phyloP scores from a whole-genome alignment of 2,888 invertebrate species.

The Scrobipalpa costella region DNA sequence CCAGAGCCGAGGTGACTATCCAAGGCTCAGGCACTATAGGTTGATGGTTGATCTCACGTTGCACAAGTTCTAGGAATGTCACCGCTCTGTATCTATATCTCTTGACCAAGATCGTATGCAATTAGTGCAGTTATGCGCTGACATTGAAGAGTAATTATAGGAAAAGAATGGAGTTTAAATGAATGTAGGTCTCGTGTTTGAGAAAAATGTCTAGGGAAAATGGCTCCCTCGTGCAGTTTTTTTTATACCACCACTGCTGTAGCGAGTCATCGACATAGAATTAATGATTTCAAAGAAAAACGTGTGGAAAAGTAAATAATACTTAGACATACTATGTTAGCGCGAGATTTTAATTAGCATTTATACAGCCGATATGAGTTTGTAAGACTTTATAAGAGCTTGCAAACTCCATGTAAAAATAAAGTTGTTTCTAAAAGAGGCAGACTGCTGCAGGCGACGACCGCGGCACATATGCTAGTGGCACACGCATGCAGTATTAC shows the following conservation, averaged over 20 bases:
- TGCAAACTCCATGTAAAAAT: not conserved
- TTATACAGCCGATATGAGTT: no score
- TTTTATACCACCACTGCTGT: not conserved
- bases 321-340: no score
- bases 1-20: constrained; percentile 16
- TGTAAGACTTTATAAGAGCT: not conserved
- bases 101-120: constrained; percentile 18
- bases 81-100: not conserved
- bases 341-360: no score
- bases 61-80: constrained; percentile 15
- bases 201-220: not conserved
- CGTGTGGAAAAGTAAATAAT: not conserved
- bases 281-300: not conserved
- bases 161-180: constrained; percentile 3
- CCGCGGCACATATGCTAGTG: not conserved
- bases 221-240: not conserved
- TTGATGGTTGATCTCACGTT: constrained; percentile 13
- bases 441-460: not conserved
- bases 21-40: constrained; percentile 8
- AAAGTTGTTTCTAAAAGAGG: constrained; percentile 9
- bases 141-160: constrained; percentile 1
- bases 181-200: not conserved
- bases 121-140: constrained; percentile 5
- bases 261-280: not conserved
- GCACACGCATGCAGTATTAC: constrained; percentile 2